phyloP scores from a whole-genome alignment of 2,797 vertebrate genomes.

The Ctenosaura bakeri region DNA sequence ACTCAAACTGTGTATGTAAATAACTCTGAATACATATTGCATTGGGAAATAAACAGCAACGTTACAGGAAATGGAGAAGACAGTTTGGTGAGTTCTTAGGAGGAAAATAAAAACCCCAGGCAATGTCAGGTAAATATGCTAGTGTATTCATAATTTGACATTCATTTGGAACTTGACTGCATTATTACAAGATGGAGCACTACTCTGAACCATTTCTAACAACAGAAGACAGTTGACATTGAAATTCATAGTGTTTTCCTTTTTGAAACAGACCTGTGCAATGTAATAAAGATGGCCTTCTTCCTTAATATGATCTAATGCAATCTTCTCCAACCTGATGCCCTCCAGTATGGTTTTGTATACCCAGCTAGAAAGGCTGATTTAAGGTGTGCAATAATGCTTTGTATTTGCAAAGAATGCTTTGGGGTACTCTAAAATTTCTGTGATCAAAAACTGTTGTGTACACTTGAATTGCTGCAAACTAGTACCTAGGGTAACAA shows the following conservation, averaged over 20 bases:
- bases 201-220: not conserved
- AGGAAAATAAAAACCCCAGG: no score
- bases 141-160: not conserved
- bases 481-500: not conserved
- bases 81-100: no score
- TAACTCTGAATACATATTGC: no score
- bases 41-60: no score
- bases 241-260: not conserved
- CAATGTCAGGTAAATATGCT: no score
- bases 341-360: not conserved
- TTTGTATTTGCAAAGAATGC: not conserved
- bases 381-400: not conserved
- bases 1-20: no score
- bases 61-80: no score
- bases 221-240: not conserved
- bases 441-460: no score
- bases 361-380: not conserved
- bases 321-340: not conserved
- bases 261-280: not conserved
- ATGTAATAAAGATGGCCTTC: not conserved
- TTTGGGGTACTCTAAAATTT: no score
- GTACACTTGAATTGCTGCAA: not conserved
- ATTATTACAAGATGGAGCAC: not conserved
- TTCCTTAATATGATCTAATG: not conserved
- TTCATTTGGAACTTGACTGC: not conserved